These are phyloP conservation scores for Danio aesculapii DNA, from an alignment of 2,797 vertebrate species.

Conservation along the genomic window DNA sequence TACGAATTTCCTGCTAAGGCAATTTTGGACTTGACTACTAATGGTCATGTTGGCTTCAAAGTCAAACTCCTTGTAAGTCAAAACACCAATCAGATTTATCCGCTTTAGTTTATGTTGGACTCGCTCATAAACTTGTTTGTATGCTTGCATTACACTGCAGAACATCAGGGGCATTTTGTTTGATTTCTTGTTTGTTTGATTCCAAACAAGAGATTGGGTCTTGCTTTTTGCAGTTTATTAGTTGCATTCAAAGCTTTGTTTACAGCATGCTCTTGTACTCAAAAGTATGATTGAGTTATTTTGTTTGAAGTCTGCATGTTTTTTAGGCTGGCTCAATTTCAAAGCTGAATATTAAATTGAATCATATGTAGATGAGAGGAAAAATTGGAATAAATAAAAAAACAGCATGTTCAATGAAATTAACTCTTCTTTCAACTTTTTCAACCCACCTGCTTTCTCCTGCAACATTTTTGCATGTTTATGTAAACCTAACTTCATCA, in stretches of 20 bases:
- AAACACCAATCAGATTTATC: background rate
- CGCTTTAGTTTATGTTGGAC: constrained; percentile 5
- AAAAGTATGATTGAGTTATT: constrained; percentile 46
- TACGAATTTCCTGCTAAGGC: too few species aligned
- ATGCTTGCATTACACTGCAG: constrained; percentile 21
- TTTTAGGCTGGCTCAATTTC: constrained; percentile 55
- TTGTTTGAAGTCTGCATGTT: constrained; percentile 61
- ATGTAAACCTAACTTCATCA: constrained; percentile 1
- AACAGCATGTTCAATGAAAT: constrained; percentile 17
- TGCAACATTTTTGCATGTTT: background rate
- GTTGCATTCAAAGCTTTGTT: constrained; percentile 47
- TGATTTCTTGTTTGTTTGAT: background rate
- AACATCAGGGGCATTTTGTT: constrained; percentile 12
- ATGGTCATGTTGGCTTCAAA: background rate
- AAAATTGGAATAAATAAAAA: background rate
- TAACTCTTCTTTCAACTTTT: background rate
- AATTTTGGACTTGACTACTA: background rate
- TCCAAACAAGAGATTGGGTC: background rate
- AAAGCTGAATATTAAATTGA: constrained; percentile 57
- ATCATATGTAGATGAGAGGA: constrained; percentile 52
- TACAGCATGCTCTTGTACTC: constrained; percentile 45
- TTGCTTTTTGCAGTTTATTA: constrained; percentile 36
- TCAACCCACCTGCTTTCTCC: background rate
- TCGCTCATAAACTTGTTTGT: constrained; percentile 16
- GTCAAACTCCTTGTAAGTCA: constrained; percentile 1